Conservation (phyloP, 1,140 invertebrate genomes). For the Bombus vancouverensis region DNA sequence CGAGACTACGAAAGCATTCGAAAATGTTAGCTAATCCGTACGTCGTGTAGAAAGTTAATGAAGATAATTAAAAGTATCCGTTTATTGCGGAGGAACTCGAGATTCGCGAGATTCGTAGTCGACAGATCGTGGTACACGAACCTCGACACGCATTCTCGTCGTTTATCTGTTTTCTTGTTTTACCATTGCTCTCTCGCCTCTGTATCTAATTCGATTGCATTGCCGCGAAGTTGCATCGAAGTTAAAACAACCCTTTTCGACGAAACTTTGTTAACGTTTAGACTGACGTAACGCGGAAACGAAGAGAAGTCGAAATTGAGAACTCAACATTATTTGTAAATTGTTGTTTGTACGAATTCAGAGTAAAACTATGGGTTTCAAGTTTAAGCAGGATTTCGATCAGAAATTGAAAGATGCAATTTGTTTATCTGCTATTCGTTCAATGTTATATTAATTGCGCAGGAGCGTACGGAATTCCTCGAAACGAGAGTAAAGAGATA, state of each 20-base stretch:
- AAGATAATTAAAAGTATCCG: constrained; percentile 51
- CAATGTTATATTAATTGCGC: too few species aligned
- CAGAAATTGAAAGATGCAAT: too few species aligned
- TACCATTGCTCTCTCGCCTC: not conserved
- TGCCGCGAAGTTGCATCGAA: not conserved
- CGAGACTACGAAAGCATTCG: constrained; percentile 6
- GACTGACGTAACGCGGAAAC: not conserved
- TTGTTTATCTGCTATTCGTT: too few species aligned
- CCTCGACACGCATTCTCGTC: not conserved
- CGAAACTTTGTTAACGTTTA: not conserved
- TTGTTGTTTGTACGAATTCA: not conserved
- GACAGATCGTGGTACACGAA: constrained; percentile 33
- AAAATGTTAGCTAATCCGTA: constrained; percentile 10
- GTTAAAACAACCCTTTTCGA: not conserved
- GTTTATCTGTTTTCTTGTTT: not conserved
- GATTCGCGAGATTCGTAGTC: constrained; percentile 3
- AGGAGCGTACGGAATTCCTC: too few species aligned
- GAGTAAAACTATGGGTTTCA: too few species aligned
- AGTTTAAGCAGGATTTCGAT: too few species aligned
- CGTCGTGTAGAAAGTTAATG: constrained; percentile 47
- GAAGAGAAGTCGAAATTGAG: not conserved
- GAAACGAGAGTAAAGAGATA: too few species aligned
- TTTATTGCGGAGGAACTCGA: constrained; percentile 1
- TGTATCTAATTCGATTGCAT: not conserved
- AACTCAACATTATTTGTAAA: not conserved